Conservation (phyloP, 2,888 invertebrate species). For the Falcaria lacertinaria region DNA sequence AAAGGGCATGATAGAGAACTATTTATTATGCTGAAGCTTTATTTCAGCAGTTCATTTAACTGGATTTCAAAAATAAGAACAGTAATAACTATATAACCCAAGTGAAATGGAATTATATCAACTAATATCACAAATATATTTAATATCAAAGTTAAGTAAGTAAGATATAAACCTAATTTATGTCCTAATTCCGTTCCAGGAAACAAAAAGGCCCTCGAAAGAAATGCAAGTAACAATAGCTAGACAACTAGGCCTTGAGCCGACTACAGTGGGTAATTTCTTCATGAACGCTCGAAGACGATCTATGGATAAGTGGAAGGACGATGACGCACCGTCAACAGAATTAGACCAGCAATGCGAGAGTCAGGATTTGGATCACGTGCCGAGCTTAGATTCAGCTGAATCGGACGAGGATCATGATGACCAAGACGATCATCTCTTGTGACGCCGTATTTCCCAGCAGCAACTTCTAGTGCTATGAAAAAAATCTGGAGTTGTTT, state of each 20-base stretch:
- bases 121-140: no score
- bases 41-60: no score
- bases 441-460: constrained; percentile 73
- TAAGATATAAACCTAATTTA: neutral
- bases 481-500: constrained; percentile 49
- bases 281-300: constrained; percentile 99
- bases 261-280: constrained; percentile 99
- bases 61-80: no score
- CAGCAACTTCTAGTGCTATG: constrained; percentile 73
- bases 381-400: constrained; percentile 64
- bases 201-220: constrained; percentile 99
- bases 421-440: constrained; percentile 68
- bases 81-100: no score
- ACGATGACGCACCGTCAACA: constrained; percentile 88
- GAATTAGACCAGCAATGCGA: constrained; percentile 77
- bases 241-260: constrained; percentile 96
- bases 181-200: constrained; percentile 78
- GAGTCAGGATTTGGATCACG: constrained; percentile 70
- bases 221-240: constrained; percentile 99
- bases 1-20: no score
- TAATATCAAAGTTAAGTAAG: no score
- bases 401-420: constrained; percentile 72
- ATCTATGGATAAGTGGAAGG: constrained; percentile 99
- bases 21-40: no score
- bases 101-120: no score